Base-by-base conservation (phyloP, 2,113 vertebrate genomes). In the Odocoileus hemionus region DNA sequence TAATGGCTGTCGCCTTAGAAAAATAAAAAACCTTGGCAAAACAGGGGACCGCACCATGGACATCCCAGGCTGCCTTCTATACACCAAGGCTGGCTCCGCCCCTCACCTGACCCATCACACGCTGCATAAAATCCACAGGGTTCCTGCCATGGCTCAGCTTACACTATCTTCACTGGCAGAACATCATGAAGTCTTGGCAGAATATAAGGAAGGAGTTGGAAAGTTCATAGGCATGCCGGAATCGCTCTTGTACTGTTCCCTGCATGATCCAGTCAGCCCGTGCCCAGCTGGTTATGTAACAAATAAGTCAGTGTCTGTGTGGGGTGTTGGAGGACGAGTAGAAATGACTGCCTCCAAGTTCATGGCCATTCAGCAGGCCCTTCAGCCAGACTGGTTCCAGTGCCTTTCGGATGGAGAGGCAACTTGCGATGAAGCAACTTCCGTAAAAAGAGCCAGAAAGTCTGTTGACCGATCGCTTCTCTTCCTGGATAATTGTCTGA, bases 211-310 rank as follows among this genome's bases (percentile, higher is more conserved):
- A 97, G 99, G 99, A 98, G 98, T 99, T 98, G 99, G 98, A 61
- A 99, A 99, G 94, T 99, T 99, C 98, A 99, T 99, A 99, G 99
- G 99, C 97, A 99, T 99, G 98, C 99, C 99, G 91, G 99, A 99
- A 9, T 97, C 98, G 0, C 98, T 99, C 57, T 95, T 99, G 86
- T 99, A 99, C 98, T 99, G 99, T 92, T 99, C 99, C 3, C 99
- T 99, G 74, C 99, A 99, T 0, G 99, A 99, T 97, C 99, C 99
- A 0, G 99, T 98, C 2, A 57, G 97, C 25, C 97, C 96, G 26
- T 98, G 98, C 89, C 99, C 99, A 0, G 82, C 99, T 39, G 99
- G 99, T 58, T 99, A 99, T 96, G 99, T 99, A 36, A 99, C 99
- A 19, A 99, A 99, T 98, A 99, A 99, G 99, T 99, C 99, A 0